phyloP scores from a whole-genome alignment of 2,888 invertebrate genomes.

The Lordiphosa fenestrarum region DNA sequence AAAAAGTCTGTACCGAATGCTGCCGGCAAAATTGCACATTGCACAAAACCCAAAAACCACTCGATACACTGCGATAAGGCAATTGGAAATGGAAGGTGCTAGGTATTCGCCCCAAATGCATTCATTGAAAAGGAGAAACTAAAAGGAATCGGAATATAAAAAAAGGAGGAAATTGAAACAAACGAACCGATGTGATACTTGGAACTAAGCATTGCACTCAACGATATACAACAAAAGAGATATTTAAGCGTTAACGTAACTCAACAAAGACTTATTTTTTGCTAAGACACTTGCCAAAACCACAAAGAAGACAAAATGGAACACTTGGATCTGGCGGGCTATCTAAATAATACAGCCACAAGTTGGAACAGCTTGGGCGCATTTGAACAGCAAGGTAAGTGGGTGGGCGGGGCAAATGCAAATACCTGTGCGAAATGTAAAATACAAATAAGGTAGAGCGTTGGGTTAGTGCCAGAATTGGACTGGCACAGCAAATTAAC shows the following conservation, averaged over 20 bases:
- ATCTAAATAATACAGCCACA: constrained; percentile 64
- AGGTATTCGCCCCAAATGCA: constrained; percentile 21
- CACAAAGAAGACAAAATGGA: constrained; percentile 64
- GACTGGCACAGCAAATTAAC: too few relatives aligned
- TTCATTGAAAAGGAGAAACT: constrained; percentile 47
- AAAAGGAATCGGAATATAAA: constrained; percentile 14
- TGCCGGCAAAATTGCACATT: constrained; percentile 49
- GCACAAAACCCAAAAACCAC: constrained; percentile 21
- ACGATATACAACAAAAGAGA: constrained; percentile 32
- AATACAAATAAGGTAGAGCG: not conserved
- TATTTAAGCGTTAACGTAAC: constrained; percentile 10
- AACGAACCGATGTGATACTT: constrained; percentile 63
- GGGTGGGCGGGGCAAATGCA: not conserved
- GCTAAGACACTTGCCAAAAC: constrained; percentile 45
- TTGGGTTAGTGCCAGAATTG: constrained; percentile 1
- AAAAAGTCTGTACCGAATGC: constrained; percentile 60
- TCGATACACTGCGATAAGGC: constrained; percentile 46
- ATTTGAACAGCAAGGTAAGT: constrained; percentile 79
- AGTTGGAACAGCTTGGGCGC: constrained; percentile 73
- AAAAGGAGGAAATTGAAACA: constrained; percentile 27
- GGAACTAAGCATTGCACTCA: constrained; percentile 49
- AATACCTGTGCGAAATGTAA: not conserved
- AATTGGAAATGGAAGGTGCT: constrained; percentile 44
- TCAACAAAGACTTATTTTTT: constrained; percentile 20
- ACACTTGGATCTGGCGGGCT: constrained; percentile 78